Evolutionary conservation across 2,113 vertebrate genomes (phyloP).

Genomic region (Alligator mississippiensis): DNA sequence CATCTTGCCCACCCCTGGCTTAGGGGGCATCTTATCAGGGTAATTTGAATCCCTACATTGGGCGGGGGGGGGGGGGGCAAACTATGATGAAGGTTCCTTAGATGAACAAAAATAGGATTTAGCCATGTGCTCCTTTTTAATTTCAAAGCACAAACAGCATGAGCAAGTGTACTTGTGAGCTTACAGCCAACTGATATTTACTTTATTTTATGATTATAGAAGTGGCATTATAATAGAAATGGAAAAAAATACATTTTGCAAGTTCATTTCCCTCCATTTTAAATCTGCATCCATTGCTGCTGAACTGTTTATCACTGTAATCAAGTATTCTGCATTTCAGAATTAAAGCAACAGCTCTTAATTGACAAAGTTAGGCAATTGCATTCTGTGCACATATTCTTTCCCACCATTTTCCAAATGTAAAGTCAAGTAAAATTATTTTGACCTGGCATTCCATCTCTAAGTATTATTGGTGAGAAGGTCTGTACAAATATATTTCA

Average conservation of each 20-base stretch:
- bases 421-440: background rate
- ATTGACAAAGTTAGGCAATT: background rate
- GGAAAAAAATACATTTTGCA: background rate
- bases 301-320: background rate
- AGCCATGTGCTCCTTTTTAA: background rate
- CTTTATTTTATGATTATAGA: background rate
- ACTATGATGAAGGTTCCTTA: no score
- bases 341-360: background rate
- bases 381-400: background rate
- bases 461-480: background rate
- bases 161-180: background rate
- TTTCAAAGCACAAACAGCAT: background rate
- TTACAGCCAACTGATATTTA: background rate
- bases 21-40: no score
- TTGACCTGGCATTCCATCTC: background rate
- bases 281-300: accelerated
- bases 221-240: background rate
- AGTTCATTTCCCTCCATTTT: background rate
- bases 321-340: background rate
- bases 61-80: no score
- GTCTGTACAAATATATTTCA: background rate
- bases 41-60: no score
- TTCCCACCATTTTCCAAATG: background rate
- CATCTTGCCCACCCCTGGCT: no score
- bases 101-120: no score